Percentiles rank a stretch among this genome's conserved stretches.
These are phyloP conservation scores for Branchipolynoe longqiensis DNA, from an alignment of 2,888 invertebrate species.

Conservation along the genomic window DNA sequence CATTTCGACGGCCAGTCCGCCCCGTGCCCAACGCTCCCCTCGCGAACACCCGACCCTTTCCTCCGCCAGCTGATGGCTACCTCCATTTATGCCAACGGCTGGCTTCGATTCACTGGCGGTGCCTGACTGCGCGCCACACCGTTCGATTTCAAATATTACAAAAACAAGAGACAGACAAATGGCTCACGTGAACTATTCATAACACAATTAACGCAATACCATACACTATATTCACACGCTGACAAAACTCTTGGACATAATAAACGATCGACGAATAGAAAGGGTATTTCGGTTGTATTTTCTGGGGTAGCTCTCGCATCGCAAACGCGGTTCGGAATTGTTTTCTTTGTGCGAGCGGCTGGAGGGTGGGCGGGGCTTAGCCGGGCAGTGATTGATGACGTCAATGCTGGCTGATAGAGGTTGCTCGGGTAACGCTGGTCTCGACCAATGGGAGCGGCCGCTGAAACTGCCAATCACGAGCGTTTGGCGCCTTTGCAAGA, in stretches of 20 bases:
- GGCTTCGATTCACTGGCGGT: neutral
- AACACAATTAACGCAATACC: neutral
- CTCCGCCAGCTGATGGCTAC: neutral
- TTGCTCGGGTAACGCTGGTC: constrained; percentile 44
- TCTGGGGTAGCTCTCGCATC: neutral
- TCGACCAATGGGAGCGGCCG: constrained; percentile 70
- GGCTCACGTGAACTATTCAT: neutral
- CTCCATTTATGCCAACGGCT: neutral
- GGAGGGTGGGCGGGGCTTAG: neutral
- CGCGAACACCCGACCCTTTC: neutral
- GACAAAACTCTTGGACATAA: neutral
- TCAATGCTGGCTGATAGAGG: constrained; percentile 42
- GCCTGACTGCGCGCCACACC: neutral
- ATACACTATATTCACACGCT: neutral
- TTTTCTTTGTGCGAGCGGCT: constrained; percentile 45
- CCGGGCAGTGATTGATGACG: constrained; percentile 60
- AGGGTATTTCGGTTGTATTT: constrained; percentile 8
- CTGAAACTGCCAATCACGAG: constrained; percentile 73
- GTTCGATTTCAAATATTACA: neutral
- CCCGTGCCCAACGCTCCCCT: neutral
- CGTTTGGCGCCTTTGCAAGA: constrained; percentile 72
- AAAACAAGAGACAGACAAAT: neutral
- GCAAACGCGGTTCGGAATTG: neutral
- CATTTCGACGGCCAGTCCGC: too few relatives aligned
- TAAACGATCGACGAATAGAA: neutral